Percentiles rank a stretch among this genome's conserved stretches.
Conservation (phyloP, 2,797 vertebrate species). For the Pseudomugil gertrudae region DNA sequence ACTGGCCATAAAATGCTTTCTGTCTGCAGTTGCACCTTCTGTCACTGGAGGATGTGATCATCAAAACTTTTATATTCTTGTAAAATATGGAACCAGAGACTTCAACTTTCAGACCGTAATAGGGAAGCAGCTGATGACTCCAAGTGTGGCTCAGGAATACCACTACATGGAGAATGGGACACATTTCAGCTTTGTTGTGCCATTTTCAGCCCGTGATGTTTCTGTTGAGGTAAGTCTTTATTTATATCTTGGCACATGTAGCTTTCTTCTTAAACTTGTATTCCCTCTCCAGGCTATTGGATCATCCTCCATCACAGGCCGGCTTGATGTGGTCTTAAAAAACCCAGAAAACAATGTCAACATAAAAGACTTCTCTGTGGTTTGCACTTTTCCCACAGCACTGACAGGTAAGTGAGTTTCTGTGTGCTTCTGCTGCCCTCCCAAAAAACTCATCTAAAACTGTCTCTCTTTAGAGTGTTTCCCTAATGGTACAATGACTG, state of each 20-base stretch:
- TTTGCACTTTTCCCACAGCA: constrained; percentile 60
- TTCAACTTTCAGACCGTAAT: constrained; percentile 60
- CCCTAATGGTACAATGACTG: constrained; percentile 81
- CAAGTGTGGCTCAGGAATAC: constrained; percentile 57
- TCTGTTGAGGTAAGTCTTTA: constrained; percentile 65
- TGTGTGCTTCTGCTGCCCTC: constrained; percentile 29
- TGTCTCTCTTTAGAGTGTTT: constrained; percentile 77
- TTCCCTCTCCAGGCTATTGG: constrained; percentile 55
- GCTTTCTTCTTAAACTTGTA: too few relatives aligned
- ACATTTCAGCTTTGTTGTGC: constrained; percentile 63
- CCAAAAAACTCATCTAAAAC: too few relatives aligned
- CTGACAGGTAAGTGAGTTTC: constrained; percentile 50
- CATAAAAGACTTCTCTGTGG: constrained; percentile 61
- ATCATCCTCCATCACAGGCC: constrained; percentile 42
- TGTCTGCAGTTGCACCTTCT: constrained; percentile 50
- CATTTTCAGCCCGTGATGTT: constrained; percentile 46
- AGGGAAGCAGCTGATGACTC: constrained; percentile 54
- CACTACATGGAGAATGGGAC: constrained; percentile 59
- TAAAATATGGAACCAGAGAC: constrained; percentile 56
- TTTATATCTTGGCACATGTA: too few relatives aligned
- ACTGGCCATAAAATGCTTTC: not conserved
- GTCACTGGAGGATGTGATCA: constrained; percentile 66
- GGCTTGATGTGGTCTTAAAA: constrained; percentile 60
- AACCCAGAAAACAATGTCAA: constrained; percentile 28
- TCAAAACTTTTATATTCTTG: constrained; percentile 64